Evolutionary conservation across 1,140 invertebrate genomes (phyloP).

Genomic region (Bombus confusus): DNA sequence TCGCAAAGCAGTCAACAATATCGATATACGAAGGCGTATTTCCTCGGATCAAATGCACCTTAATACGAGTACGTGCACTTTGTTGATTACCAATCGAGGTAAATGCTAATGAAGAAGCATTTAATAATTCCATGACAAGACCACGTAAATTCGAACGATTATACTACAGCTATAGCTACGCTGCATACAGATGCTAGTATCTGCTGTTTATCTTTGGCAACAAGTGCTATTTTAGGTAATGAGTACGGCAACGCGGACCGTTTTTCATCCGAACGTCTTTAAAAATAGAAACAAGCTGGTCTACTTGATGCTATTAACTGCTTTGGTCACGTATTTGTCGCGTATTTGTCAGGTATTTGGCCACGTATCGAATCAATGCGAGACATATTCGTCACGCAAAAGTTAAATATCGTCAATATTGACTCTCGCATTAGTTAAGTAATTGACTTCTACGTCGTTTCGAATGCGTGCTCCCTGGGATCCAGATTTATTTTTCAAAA

Average conservation of each 20-base stretch:
- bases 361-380: neutral
- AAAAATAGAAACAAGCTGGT: neutral
- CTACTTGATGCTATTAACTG: neutral
- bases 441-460: neutral
- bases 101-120: neutral
- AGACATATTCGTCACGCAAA: too few relatives aligned
- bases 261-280: neutral
- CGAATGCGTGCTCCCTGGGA: neutral
- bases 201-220: neutral
- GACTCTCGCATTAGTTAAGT: too few relatives aligned
- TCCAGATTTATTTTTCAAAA: neutral
- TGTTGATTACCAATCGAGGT: slow-evolving; percentile 7
- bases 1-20: neutral
- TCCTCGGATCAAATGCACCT: neutral
- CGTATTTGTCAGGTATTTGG: neutral
- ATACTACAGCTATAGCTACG: neutral
- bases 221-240: neutral
- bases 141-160: neutral
- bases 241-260: neutral
- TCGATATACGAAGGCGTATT: neutral
- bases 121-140: neutral
- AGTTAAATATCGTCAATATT: neutral
- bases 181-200: neutral
- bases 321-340: too few relatives aligned
- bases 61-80: neutral